Evolutionary conservation across 2,888 invertebrate genomes (phyloP).

Genomic region (Plusia festucae): DNA sequence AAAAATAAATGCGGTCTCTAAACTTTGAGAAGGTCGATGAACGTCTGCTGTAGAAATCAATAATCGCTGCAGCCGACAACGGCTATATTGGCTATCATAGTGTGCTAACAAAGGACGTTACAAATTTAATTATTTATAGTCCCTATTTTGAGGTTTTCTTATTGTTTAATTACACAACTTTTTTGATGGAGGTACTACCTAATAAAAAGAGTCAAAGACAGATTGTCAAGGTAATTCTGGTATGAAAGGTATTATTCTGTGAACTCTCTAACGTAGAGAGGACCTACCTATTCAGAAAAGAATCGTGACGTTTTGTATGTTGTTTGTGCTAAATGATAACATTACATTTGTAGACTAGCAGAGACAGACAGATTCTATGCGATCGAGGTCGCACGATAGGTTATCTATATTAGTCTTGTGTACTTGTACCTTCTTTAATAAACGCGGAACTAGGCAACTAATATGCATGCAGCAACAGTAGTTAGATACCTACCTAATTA

Average conservation of each 20-base stretch:
- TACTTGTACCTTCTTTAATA: slow-evolving; percentile 1
- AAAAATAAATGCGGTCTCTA: slow-evolving; percentile 4
- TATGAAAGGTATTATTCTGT: neutral
- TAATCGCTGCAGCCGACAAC: neutral
- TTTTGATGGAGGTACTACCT: too few relatives aligned
- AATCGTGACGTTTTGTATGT: neutral
- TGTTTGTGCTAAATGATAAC: neutral
- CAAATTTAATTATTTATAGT: too few relatives aligned
- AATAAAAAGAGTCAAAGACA: too few relatives aligned
- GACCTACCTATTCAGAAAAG: too few relatives aligned
- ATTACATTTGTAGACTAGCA: neutral
- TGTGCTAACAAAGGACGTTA: too few relatives aligned
- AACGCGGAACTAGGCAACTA: slow-evolving; percentile 1
- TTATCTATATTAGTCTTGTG: slow-evolving; percentile 6
- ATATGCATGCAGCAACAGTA: neutral
- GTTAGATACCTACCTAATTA: too few relatives aligned
- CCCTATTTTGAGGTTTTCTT: too few relatives aligned
- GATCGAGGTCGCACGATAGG: slow-evolving; percentile 7
- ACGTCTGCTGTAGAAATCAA: slow-evolving; percentile 4
- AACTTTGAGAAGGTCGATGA: slow-evolving; percentile 5
- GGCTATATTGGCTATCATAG: neutral
- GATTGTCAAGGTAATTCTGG: too few relatives aligned
- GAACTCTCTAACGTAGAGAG: neutral
- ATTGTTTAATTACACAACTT: too few relatives aligned
- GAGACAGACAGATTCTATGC: neutral